Conservation (phyloP, 2,797 vertebrate genomes). For the Amniataba percoides region DNA sequence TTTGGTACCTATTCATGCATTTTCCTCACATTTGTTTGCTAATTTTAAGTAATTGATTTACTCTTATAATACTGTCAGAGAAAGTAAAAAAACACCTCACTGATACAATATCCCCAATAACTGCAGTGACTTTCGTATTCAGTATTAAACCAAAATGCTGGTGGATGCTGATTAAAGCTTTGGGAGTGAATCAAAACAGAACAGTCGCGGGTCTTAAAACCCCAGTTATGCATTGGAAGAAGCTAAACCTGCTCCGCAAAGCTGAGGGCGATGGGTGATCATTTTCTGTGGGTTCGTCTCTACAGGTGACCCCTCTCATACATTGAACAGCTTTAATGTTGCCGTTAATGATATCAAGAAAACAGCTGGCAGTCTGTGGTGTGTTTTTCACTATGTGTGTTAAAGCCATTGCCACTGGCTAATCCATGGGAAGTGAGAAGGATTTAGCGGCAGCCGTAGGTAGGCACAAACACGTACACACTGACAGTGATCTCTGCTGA, state of each 20-base stretch:
- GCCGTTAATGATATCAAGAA: not conserved
- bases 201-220: not conserved
- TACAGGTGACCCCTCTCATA: not conserved
- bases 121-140: slow-evolving; percentile 7
- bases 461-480: slow-evolving; percentile 7
- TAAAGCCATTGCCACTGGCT: not conserved
- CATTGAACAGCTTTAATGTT: not conserved
- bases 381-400: not conserved
- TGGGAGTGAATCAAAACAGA: not conserved
- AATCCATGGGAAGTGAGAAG: slow-evolving; percentile 4
- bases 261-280: not conserved
- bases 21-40: not conserved
- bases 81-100: not conserved
- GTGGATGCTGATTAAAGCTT: not conserved
- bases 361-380: not conserved
- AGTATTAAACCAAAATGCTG: not conserved
- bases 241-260: not conserved
- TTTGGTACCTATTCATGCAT: not conserved
- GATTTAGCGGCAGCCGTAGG: slow-evolving; percentile 31
- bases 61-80: not conserved
- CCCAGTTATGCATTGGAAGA: not conserved
- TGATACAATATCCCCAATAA: not conserved
- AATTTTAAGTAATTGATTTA: not conserved
- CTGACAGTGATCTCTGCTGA: slow-evolving; percentile 65
- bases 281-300: not conserved